These are phyloP conservation scores for Macrophya alboannulata DNA, from an alignment of 2,888 invertebrate genomes.

Conservation along the genomic window DNA sequence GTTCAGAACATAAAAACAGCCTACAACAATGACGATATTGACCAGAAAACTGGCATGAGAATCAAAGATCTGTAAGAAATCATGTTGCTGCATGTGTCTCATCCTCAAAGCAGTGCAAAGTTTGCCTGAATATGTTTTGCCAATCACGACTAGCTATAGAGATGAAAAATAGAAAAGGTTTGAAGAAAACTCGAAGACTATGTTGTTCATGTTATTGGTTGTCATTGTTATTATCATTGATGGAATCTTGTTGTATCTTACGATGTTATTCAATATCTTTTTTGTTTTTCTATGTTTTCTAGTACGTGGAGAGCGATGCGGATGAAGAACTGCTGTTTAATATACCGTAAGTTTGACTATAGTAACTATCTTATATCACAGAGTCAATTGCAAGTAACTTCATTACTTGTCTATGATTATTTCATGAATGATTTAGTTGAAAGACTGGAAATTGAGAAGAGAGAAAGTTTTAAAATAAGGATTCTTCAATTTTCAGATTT, in stretches of 20 bases:
- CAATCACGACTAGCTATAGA: too few relatives aligned
- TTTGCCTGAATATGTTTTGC: too few relatives aligned
- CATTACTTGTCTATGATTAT: not conserved
- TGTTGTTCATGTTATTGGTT: not conserved
- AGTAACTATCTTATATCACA: not conserved
- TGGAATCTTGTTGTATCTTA: not conserved
- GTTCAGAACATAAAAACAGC: too few relatives aligned
- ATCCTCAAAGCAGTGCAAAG: too few relatives aligned
- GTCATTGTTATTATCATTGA: not conserved
- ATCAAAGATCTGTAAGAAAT: too few relatives aligned
- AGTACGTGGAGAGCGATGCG: conserved; percentile 98
- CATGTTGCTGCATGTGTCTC: too few relatives aligned
- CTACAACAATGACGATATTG: too few relatives aligned
- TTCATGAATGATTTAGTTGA: not conserved
- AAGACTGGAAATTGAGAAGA: not conserved
- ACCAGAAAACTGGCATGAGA: too few relatives aligned
- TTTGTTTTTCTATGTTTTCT: conserved; percentile 68
- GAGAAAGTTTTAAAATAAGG: conserved; percentile 36
- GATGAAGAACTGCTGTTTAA: conserved; percentile 98
- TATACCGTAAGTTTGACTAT: conserved; percentile 87
- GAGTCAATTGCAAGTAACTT: not conserved
- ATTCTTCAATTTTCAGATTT: conserved; percentile 82
- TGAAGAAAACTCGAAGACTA: too few relatives aligned
- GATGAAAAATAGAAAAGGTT: too few relatives aligned
- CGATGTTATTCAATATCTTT: not conserved